phyloP scores from a whole-genome alignment of 2,113 vertebrate species.

The Solenodon paradoxus region DNA sequence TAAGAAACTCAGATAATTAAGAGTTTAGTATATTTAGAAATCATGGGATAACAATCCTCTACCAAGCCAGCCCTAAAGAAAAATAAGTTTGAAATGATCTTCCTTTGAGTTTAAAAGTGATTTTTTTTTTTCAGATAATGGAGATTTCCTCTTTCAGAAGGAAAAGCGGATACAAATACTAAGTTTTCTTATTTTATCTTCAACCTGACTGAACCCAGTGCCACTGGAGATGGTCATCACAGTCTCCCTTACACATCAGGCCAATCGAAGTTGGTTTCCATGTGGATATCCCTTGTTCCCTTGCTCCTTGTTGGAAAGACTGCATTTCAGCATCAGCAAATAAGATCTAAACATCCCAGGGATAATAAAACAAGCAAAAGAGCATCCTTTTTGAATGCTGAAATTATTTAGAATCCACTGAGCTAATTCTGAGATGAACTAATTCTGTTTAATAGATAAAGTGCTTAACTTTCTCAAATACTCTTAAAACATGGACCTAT shows the following conservation, averaged over 20 bases:
- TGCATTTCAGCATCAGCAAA: neutral
- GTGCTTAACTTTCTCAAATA: neutral
- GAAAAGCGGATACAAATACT: neutral
- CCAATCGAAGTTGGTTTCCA: neutral
- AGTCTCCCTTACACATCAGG: neutral
- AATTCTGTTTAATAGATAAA: neutral
- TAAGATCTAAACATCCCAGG: neutral
- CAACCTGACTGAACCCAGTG: neutral
- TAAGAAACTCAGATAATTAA: neutral
- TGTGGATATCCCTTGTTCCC: neutral
- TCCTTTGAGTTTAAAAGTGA: neutral
- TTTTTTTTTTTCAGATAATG: neutral
- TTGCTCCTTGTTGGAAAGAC: neutral
- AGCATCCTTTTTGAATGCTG: neutral
- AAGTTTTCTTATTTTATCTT: neutral
- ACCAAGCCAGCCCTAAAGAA: neutral
- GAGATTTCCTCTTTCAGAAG: constrained; percentile 31
- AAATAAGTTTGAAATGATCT: neutral
- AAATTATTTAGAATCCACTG: neutral
- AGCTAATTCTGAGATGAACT: neutral
- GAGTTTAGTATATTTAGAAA: neutral
- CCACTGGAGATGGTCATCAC: neutral
- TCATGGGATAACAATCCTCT: neutral
- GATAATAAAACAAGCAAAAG: neutral
- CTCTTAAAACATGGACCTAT: neutral